phyloP scores from a whole-genome alignment of 2,797 vertebrate species.

The Ataeniobius toweri region DNA sequence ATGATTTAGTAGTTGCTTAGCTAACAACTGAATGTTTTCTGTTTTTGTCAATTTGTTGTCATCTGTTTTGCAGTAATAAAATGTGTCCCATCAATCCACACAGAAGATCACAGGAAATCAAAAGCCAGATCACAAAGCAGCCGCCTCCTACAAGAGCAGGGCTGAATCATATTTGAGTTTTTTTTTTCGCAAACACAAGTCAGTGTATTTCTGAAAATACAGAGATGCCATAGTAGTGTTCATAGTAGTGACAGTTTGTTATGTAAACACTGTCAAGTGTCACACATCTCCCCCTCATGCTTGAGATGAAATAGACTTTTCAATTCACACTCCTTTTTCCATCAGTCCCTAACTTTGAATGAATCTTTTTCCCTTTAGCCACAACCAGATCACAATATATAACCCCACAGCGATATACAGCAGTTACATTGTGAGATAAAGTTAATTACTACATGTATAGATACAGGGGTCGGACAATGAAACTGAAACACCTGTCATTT shows the following conservation, averaged over 20 bases:
- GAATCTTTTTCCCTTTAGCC: slow-evolving; percentile 72
- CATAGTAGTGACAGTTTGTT: slow-evolving; percentile 67
- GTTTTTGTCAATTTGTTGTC: slow-evolving; percentile 47
- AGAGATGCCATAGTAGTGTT: slow-evolving; percentile 49
- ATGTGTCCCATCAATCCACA: slow-evolving; percentile 39
- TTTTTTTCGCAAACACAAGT: slow-evolving; percentile 44
- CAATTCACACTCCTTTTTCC: slow-evolving; percentile 56
- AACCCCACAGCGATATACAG: slow-evolving; percentile 24
- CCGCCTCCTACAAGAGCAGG: slow-evolving; percentile 29
- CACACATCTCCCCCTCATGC: slow-evolving; percentile 58
- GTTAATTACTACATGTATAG: slow-evolving; percentile 10
- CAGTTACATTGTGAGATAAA: no score
- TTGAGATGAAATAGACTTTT: slow-evolving; percentile 70
- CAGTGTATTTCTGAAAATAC: slow-evolving; percentile 45
- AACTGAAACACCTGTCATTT: no score
- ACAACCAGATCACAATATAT: slow-evolving; percentile 60
- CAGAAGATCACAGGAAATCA: slow-evolving; percentile 59
- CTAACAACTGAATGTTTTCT: slow-evolving; percentile 42
- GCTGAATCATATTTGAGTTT: slow-evolving; percentile 54
- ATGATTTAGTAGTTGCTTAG: slow-evolving; percentile 51
- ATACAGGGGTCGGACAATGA: neutral
- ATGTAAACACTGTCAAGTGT: slow-evolving; percentile 75
- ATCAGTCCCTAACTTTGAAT: slow-evolving; percentile 53
- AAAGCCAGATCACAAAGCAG: slow-evolving; percentile 49
- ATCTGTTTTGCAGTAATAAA: slow-evolving; percentile 56